Evolutionary conservation across 2,888 invertebrate species (phyloP), one percentile per base, ranked within the genome.

Genomic region (Spodoptera picta): DNA sequence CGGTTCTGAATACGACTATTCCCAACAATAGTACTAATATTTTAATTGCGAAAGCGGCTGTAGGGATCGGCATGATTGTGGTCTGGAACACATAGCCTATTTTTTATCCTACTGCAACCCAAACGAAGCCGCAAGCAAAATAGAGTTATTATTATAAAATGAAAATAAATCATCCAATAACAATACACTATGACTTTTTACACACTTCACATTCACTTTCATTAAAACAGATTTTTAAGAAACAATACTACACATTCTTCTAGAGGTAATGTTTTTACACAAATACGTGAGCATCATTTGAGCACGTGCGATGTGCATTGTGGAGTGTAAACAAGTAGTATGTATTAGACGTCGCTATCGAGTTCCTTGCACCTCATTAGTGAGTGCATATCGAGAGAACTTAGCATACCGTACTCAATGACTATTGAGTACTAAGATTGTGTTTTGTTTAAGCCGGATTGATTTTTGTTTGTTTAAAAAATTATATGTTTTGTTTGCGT

Each of bases 271-370:
- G 27, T 52, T 68, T 24, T 53, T 66, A 70, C 73, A 73, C 77
- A 77, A 80, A 77, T 72, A 75, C 48, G 51, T 54, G 19, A 52
- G 47, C 55, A 42, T 51, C 50, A 44, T 56, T 62, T 64, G 67
- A 73, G 67, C 60, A 53, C 55, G 63, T 65, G 60, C 36, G 9
- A 9, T 36, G 36, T 9, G 36, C 6, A 36, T 36, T 36, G 7
- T 36, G 36, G 69, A 75, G 63, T 72, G 73, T 73, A 77, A 82
- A 82, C 76, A 80, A 64, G 71, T 73, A 62, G 69, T 79, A 79
- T 61, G 69, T 69, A 68, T 74, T 73, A 68, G 58, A 54, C 49
- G 66, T 12, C 45, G 50, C 19, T 49, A 60, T 67, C 65, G 65
- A 42, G 63, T 69, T 67, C 44, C 59, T 68, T 76, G 60, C 61